These are phyloP conservation scores for Bombyx mandarina DNA, from an alignment of 1,140 invertebrate genomes.

Conservation along the genomic window DNA sequence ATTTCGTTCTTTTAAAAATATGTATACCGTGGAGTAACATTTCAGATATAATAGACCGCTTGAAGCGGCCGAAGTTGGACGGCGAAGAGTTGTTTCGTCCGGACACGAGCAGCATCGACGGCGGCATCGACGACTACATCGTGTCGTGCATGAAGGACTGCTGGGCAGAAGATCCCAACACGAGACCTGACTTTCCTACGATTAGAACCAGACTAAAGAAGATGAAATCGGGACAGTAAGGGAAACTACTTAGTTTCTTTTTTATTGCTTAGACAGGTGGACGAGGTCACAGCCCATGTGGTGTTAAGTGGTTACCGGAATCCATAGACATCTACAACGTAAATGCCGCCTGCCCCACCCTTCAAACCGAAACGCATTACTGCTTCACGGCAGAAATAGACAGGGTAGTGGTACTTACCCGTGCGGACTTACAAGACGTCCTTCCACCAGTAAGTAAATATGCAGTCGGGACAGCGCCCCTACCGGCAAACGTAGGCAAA, in stretches of 20 bases:
- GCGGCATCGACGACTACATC: constrained; percentile 82
- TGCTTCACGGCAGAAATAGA: no score
- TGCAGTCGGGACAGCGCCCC: no score
- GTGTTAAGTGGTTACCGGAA: no score
- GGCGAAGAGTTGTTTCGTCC: constrained; percentile 84
- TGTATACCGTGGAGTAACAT: not conserved
- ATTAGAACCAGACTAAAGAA: constrained; percentile 86
- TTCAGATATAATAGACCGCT: constrained; percentile 85
- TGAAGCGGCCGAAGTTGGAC: constrained; percentile 77
- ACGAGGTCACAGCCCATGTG: no score
- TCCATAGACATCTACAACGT: no score
- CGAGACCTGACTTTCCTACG: constrained; percentile 84
- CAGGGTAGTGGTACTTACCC: no score
- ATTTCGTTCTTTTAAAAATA: not conserved
- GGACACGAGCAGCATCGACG: constrained; percentile 77
- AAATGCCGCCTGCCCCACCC: no score
- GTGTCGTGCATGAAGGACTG: constrained; percentile 85
- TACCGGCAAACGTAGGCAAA: no score
- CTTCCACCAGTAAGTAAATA: no score
- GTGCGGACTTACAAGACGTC: no score
- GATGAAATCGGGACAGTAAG: constrained; percentile 88
- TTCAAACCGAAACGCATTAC: no score
- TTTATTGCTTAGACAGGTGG: no score
- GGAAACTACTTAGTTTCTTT: constrained; percentile 9
- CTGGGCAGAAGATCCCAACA: constrained; percentile 87